Base-by-base conservation (phyloP, 2,797 vertebrate genomes). In the Apogon hyalosoma region DNA sequence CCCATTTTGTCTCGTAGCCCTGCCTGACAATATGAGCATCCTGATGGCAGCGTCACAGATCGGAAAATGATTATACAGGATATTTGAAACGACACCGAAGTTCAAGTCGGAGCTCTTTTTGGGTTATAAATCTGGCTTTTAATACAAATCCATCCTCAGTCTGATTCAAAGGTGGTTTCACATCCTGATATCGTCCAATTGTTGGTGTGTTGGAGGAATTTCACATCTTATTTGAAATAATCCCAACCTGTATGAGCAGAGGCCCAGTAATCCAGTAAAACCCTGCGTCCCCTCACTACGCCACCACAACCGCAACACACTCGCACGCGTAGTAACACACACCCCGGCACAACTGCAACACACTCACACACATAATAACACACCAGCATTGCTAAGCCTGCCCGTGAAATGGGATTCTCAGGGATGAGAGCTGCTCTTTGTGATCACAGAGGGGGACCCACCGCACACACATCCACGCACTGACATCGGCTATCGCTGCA, bases 401-500 rank as follows among this genome's bases (percentile, higher is more conserved):
- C 66, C 84, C 69, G 53, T 88, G 88, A 91, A 90, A 91, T 87
- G 83, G 83, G 85, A 91, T 90, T 91, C 83, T 86, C 82, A 80
- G 82, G 88, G 86, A 90, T 90, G 88, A 90, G 85, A 87, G 84
- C 73, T 82, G 79, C 84, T 87, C 80, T 86, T 90, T 90, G 88
- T 88, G 88, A 90, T 90, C 86, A 84, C 84, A 87, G 81, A 86
- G 85, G 88, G 83, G 85, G 80, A 82, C 82, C 84, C 80, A 75
- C 72, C 65, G 42, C 65, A 52, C 71, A 73, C 71, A 50, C 38
- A 54, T 16, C 18, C 54, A 49, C 38, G 63, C 31, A 56, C 42
- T 16, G 47, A 52, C 55, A 57, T 59, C 13, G 46, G 46, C 6
- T 21, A 48, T 5, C 11, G 38, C 31, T 38, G 33, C 11, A 63